Evolutionary conservation across 2,888 invertebrate species (phyloP), one percentile per base, ranked within the genome.

Genomic region (Galeopsomyia nigrocyanea): DNA sequence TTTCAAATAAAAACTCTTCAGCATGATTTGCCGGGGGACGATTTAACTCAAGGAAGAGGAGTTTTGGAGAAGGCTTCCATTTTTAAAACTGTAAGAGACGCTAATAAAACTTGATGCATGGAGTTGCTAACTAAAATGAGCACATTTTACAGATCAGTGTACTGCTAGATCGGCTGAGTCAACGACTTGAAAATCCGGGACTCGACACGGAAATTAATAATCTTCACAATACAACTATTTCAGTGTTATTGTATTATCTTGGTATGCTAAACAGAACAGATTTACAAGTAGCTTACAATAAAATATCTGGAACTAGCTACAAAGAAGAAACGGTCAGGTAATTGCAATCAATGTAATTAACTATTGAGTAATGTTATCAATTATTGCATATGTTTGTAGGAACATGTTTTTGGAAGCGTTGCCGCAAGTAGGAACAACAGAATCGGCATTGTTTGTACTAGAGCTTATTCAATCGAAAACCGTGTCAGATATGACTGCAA

Each of bases 361-460:
- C 19, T 49, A 56, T 6, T 57, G 19, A 68, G 51, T 26, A 47
- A 49, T 6, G 5, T 51, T 21, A 55, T 55, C 19, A 55, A 57
- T n/a, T n/a, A n/a, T n/a, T 13, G 39, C 1, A 39, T 13, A 39
- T 9, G 1, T 10, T 75, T 77, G 31, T 65, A 88, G 92, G 58
- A 93, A 93, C 80, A 91, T 93, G 79, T 93, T 93, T 80, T 85
- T 93, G 77, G 93, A 93, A 82, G 89, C 92, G 0, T 87, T 93
- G 47, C 93, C 93, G 0, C 91, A 92, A 79, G 90, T 92, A 31
- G 90, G 92, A 55, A 92, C 92, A 9, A 89, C 89, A 46, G 90
- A 90, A 0, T 90, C 92, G 2, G 91, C 91, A 0, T 86, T 90
- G 57, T 89, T 93, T 63, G 90, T 92, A 46, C 88, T 90, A 73